These are phyloP conservation scores for Nyctibius bracteatus DNA, from an alignment of 2,113 vertebrate genomes.

Conservation along the genomic window DNA sequence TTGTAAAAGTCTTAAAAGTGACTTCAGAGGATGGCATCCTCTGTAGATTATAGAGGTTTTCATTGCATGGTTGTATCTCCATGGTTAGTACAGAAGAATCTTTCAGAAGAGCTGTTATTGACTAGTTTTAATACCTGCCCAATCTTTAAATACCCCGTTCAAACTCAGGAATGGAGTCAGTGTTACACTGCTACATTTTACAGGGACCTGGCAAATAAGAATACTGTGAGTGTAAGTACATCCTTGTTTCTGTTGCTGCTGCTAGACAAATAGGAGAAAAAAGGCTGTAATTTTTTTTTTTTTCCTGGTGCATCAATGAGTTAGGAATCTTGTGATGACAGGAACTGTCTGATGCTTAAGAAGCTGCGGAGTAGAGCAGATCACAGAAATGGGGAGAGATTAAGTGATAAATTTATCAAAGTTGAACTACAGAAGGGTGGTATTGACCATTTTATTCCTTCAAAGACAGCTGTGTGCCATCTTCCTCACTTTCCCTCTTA, in stretches of 20 bases:
- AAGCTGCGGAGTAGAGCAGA: neutral
- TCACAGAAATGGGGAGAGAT: neutral
- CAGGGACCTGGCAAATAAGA: neutral
- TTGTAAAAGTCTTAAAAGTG: neutral
- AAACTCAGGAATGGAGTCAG: neutral
- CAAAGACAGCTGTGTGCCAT: neutral
- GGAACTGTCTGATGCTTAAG: neutral
- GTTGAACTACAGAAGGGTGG: neutral
- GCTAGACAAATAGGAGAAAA: neutral
- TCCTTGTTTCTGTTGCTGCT: neutral
- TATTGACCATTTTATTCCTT: neutral
- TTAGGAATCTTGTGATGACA: neutral
- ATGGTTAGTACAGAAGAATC: neutral
- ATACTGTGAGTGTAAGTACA: neutral
- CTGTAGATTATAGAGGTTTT: neutral
- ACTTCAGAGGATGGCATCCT: neutral
- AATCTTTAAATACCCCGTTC: neutral
- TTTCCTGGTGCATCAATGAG: neutral
- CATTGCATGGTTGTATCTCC: neutral
- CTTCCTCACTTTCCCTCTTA: neutral
- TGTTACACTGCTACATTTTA: neutral
- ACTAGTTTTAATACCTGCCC: neutral
- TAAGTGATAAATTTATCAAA: neutral
- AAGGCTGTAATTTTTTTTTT: neutral
- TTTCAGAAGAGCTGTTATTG: neutral